These are phyloP conservation scores for Ptychoptera albimana DNA, from an alignment of 2,888 invertebrate species.

Conservation along the genomic window DNA sequence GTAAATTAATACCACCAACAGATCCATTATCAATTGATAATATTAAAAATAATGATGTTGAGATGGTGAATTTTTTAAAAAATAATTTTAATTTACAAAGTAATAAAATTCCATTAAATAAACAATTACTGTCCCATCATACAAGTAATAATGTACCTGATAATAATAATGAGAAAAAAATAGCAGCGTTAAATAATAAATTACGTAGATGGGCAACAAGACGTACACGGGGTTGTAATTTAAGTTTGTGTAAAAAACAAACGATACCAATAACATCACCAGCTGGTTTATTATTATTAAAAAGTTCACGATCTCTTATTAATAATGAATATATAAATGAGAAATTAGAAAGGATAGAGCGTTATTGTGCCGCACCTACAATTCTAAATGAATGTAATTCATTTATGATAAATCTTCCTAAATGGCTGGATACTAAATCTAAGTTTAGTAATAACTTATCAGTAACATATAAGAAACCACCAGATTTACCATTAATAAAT, in stretches of 20 bases:
- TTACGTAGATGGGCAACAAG: slow-evolving; percentile 23
- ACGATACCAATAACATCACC: slow-evolving; percentile 37
- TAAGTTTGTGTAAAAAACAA: slow-evolving; percentile 31
- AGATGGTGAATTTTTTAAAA: slow-evolving; percentile 27
- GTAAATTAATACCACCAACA: slow-evolving; percentile 28
- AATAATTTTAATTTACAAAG: slow-evolving; percentile 30
- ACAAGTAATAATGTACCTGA: slow-evolving; percentile 3
- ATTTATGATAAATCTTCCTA: slow-evolving; percentile 13
- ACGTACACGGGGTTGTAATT: slow-evolving; percentile 29
- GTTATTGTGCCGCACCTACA: slow-evolving; percentile 33
- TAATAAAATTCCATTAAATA: slow-evolving; percentile 7
- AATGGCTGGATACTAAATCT: slow-evolving; percentile 22
- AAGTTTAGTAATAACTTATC: slow-evolving; percentile 14
- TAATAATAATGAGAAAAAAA: background rate
- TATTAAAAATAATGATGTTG: background rate
- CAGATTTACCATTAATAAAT: slow-evolving; percentile 16
- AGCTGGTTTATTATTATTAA: slow-evolving; percentile 33
- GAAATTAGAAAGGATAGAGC: slow-evolving; percentile 35
- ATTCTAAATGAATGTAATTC: slow-evolving; percentile 12
- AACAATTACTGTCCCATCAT: slow-evolving; percentile 3
- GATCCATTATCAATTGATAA: slow-evolving; percentile 2
- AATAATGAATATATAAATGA: slow-evolving; percentile 32
- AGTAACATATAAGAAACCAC: slow-evolving; percentile 25
- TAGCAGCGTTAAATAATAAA: slow-evolving; percentile 15
- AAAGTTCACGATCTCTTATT: slow-evolving; percentile 31